Percentiles rank a stretch among this genome's conserved stretches.
phyloP scores from a whole-genome alignment of 2,113 vertebrate genomes.

The Sceloporus tristichus region DNA sequence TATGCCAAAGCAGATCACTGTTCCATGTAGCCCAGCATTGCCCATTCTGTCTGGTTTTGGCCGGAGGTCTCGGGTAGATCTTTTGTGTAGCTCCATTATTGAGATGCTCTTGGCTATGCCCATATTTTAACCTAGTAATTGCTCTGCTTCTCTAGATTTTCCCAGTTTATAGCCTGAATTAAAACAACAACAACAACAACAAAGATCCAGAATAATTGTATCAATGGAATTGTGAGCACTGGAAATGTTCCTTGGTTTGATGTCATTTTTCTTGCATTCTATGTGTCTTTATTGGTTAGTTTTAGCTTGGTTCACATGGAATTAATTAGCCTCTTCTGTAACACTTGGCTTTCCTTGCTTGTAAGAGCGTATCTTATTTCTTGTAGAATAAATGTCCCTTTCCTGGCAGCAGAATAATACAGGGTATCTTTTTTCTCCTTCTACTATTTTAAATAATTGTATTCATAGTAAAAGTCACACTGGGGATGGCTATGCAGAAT shows the following conservation, averaged over 20 bases:
- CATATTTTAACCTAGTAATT: not conserved
- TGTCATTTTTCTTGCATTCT: not conserved
- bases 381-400: conserved; percentile 28
- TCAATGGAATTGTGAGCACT: conserved; percentile 9
- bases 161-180: too few species aligned
- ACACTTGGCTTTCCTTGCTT: conserved; percentile 38
- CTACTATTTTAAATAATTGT: conserved; percentile 4
- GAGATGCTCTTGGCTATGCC: not conserved
- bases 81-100: not conserved
- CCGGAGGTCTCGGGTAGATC: not conserved
- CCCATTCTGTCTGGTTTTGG: too few species aligned
- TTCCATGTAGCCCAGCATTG: too few species aligned
- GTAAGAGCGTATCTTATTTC: conserved; percentile 30
- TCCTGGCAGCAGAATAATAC: not conserved
- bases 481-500: conserved; percentile 17
- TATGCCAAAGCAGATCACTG: not conserved
- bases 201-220: not conserved
- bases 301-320: conserved; percentile 47
- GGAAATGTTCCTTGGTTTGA: conserved; percentile 8
- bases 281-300: conserved; percentile 37
- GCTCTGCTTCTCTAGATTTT: not conserved
- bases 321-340: conserved; percentile 59
- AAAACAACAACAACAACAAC: too few species aligned
- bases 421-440: not conserved
- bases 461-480: not conserved